Conservation (phyloP, 2,888 invertebrate genomes). For the Microdon myrmicae region DNA sequence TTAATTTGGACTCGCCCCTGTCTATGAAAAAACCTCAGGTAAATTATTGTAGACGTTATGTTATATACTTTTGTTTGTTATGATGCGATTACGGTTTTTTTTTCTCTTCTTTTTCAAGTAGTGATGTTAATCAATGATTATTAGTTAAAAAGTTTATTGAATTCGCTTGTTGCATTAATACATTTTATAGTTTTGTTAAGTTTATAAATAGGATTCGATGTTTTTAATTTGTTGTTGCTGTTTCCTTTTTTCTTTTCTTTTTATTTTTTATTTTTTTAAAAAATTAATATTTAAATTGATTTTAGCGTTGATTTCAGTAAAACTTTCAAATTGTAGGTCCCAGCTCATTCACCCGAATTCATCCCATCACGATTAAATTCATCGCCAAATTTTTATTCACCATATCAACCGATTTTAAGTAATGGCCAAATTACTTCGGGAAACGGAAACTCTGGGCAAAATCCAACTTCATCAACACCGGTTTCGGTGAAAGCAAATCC, state of each 20-base stretch:
- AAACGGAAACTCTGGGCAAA: slow-evolving; percentile 44
- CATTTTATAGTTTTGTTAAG: neutral
- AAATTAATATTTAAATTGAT: slow-evolving; percentile 26
- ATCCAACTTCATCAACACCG: slow-evolving; percentile 52
- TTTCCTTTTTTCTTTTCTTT: slow-evolving; percentile 4
- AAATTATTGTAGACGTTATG: slow-evolving; percentile 55
- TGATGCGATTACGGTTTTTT: slow-evolving; percentile 15
- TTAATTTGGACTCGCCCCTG: slow-evolving; percentile 65
- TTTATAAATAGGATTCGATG: too few species aligned
- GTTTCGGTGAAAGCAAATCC: slow-evolving; percentile 48
- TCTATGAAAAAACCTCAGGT: slow-evolving; percentile 66
- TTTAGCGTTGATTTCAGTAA: slow-evolving; percentile 43
- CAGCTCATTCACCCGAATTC: slow-evolving; percentile 70
- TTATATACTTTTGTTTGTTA: slow-evolving; percentile 1
- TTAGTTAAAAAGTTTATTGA: slow-evolving; percentile 1
- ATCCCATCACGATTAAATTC: slow-evolving; percentile 68
- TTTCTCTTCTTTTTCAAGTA: slow-evolving; percentile 2
- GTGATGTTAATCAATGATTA: neutral
- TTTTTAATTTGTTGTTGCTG: neutral
- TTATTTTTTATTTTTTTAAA: slow-evolving; percentile 10
- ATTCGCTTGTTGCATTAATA: slow-evolving; percentile 7
- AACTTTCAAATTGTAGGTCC: slow-evolving; percentile 68
- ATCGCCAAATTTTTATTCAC: slow-evolving; percentile 65
- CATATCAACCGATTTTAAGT: slow-evolving; percentile 64
- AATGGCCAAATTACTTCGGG: slow-evolving; percentile 58